Evolutionary conservation across 30 jellyfish, hydroid and myxozoan species (phyloP), one percentile per base, ranked within the genome.

Genomic region (Aurelia coerulea): DNA sequence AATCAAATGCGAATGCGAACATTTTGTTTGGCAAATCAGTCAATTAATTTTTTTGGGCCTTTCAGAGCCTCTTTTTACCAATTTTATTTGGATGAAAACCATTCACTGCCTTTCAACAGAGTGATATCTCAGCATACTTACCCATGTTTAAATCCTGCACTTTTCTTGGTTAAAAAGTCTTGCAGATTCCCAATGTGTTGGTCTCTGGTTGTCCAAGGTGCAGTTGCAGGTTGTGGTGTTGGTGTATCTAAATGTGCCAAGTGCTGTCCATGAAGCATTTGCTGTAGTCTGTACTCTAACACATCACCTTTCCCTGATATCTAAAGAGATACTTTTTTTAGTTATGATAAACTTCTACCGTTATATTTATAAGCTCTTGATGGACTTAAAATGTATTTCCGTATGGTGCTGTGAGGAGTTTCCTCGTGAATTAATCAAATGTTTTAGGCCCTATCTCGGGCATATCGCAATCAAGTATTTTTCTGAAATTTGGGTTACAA

Each of bases 201-300:
- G 39, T 69, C 89, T 32, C 71, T 88, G 9, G 91, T 78, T 62
- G 88, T 70, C 96, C 96, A 88, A n/a, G 78, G 59, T 4, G 91
- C 78, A 3, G 89, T 88, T 0, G 96, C 89, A 29, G 96, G 96
- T 4, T 60, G 87, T 16, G 96, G 96, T 2, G 89, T 23, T 11
- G 89, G 91, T 10, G 70, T 69, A 13, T 88, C 88, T 17, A 78
- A 33, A 15, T 73, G 82, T 15, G 65, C 59, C 60, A 62, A 62
- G 62, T 88, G 96, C 58, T 88, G 96, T 33, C 78, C 88, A 50
- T 77, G 96, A 35, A 88, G 58, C n/a, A 76, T 65, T 66, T 88
- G 82, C 63, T 88, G 96, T 53, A 88, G 83, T 23, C 96, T 34
- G 88, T n/a, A 73, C 33, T 78, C 90, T 76, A 88, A 42, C 16